These are phyloP conservation scores for Acropternis orthonyx DNA, from an alignment of 2,797 vertebrate genomes.

Conservation along the genomic window DNA sequence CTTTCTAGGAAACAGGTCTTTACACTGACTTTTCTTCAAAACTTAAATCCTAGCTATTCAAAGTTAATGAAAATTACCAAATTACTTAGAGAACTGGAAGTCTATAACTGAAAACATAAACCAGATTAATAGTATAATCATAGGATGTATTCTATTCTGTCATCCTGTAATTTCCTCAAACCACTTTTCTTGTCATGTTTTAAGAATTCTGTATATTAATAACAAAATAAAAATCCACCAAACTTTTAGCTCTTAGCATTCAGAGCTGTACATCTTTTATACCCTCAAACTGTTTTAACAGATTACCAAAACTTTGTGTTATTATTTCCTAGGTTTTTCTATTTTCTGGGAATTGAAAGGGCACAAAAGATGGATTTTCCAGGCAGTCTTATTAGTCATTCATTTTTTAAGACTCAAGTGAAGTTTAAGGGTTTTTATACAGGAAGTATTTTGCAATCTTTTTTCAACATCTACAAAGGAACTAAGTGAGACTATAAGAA, in stretches of 20 bases:
- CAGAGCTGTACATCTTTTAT: background rate
- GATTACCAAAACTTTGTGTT: background rate
- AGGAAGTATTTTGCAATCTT: slow-evolving; percentile 25
- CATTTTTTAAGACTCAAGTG: background rate
- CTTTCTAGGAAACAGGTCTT: background rate
- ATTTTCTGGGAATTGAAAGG: slow-evolving; percentile 1
- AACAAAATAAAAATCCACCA: background rate
- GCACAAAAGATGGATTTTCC: background rate
- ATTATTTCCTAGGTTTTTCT: background rate
- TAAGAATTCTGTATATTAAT: background rate
- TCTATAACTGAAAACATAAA: background rate
- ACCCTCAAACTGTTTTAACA: background rate
- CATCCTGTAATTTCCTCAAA: background rate
- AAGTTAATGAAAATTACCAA: background rate
- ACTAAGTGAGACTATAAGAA: background rate
- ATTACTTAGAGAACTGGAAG: background rate
- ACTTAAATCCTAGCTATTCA: background rate
- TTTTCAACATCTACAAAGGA: background rate
- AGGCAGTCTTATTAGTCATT: background rate
- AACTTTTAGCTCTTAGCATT: background rate
- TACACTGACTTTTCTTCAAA: background rate
- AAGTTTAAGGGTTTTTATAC: background rate
- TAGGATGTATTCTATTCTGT: background rate
- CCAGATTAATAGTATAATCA: background rate
- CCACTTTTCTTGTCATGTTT: background rate